These are phyloP conservation scores for Telenomus remus DNA, from an alignment of 1,140 invertebrate species.

Conservation along the genomic window DNA sequence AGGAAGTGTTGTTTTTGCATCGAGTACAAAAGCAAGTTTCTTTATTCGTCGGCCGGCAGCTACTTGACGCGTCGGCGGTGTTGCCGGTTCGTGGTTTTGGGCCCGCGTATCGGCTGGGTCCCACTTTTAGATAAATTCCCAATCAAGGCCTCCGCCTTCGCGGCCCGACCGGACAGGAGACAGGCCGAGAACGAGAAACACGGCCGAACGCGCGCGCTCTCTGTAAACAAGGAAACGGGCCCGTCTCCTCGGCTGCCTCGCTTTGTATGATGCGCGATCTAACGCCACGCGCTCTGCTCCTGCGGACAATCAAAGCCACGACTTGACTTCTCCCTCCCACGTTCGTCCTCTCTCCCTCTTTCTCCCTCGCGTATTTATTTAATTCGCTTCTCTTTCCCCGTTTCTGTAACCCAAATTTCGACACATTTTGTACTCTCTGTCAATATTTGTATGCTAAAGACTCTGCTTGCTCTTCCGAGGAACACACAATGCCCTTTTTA, in stretches of 20 bases:
- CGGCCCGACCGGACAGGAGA: conserved; percentile 8
- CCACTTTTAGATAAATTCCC: conserved; percentile 46
- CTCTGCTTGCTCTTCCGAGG: conserved; percentile 11
- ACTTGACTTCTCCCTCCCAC: conserved; percentile 18
- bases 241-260: conserved; percentile 61
- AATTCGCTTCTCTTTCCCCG: conserved; percentile 20
- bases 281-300: conserved; percentile 41
- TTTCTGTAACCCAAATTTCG: conserved; percentile 30
- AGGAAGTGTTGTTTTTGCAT: neutral
- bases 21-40: conserved; percentile 2
- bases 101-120: conserved; percentile 20
- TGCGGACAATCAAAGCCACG: conserved; percentile 34
- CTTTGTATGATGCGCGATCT: conserved; percentile 57
- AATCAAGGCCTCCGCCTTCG: conserved; percentile 50
- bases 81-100: conserved; percentile 38
- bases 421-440: conserved; percentile 23
- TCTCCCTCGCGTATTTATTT: conserved; percentile 12
- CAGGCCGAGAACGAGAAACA: conserved; percentile 29
- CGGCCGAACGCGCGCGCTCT: conserved; percentile 38
- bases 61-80: conserved; percentile 34
- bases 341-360: conserved; percentile 6
- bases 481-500: conserved; percentile 23
- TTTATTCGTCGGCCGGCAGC: conserved; percentile 17
- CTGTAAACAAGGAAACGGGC: conserved; percentile 69
- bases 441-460: conserved; percentile 41